Conservation (phyloP, 2,113 vertebrate genomes). For the Sylvilagus bachmani region DNA sequence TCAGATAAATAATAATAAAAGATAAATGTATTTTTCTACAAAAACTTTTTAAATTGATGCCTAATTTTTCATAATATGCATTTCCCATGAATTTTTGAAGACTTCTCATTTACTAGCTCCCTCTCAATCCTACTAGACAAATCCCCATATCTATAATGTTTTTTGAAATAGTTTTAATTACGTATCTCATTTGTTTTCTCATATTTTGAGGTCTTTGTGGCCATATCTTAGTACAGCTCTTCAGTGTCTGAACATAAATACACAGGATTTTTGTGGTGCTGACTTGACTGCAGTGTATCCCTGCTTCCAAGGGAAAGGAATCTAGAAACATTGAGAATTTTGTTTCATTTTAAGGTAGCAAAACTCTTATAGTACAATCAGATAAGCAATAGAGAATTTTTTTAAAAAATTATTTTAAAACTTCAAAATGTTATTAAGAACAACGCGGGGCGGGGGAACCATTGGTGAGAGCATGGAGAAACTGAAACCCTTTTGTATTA, state of each 20-base stretch:
- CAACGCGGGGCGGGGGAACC: neutral
- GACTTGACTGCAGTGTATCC: neutral
- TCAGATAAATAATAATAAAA: too few relatives aligned
- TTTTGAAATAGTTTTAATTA: constrained; percentile 8
- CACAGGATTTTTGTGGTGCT: neutral
- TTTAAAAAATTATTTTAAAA: neutral
- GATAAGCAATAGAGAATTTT: constrained; percentile 5
- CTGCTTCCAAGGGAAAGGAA: neutral
- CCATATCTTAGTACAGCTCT: neutral
- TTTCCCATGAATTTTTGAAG: too few relatives aligned
- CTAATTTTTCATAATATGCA: too few relatives aligned
- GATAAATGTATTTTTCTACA: too few relatives aligned
- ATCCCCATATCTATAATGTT: neutral
- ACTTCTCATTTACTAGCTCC: neutral
- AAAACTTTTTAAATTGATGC: too few relatives aligned
- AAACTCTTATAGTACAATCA: neutral
- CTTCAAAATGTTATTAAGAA: constrained; percentile 23
- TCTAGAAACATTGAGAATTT: neutral
- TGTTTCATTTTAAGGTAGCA: neutral
- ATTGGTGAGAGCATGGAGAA: neutral
- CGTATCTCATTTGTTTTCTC: neutral
- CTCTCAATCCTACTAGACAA: neutral
- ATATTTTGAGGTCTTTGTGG: neutral
- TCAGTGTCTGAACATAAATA: neutral
- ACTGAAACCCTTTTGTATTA: neutral